Percentiles rank a stretch among this genome's conserved stretches.
phyloP scores from a whole-genome alignment of 1,140 invertebrate species.

The Tetramorium alpestre region DNA sequence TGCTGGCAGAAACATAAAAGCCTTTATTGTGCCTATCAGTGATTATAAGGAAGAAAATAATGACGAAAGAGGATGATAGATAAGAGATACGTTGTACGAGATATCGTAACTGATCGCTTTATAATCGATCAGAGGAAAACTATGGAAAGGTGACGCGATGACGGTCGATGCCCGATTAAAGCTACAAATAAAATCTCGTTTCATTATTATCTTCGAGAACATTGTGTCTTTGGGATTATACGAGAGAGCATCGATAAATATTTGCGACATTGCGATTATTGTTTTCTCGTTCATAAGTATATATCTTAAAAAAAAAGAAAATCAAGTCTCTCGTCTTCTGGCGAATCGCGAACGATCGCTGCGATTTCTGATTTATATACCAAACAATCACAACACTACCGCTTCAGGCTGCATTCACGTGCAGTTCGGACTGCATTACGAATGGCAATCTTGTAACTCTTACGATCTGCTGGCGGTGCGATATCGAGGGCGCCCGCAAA shows the following conservation, averaged over 20 bases:
- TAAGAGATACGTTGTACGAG: slow-evolving; percentile 22
- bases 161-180: slow-evolving; percentile 13
- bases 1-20: slow-evolving; percentile 74
- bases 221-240: slow-evolving; percentile 2
- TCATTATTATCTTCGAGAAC: not conserved
- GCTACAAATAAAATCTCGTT: slow-evolving; percentile 21
- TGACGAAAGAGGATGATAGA: not conserved
- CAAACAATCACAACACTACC: not conserved
- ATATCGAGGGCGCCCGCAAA: not conserved
- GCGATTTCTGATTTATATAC: slow-evolving; percentile 13
- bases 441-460: slow-evolving; percentile 15
- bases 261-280: not conserved
- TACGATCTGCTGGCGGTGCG: not conserved
- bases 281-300: slow-evolving; percentile 13
- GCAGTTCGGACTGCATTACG: not conserved
- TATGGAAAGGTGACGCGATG: slow-evolving; percentile 1
- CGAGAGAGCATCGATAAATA: slow-evolving; percentile 21
- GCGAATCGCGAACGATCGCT: not conserved
- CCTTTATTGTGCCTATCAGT: slow-evolving; percentile 81
- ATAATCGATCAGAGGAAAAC: slow-evolving; percentile 17
- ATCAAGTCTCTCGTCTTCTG: slow-evolving; percentile 1
- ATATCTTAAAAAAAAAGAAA: not conserved
- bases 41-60: slow-evolving; percentile 42
- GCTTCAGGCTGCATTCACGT: not conserved
- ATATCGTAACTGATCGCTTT: slow-evolving; percentile 33